Conservation (phyloP, 1,140 invertebrate species). For the Caenorhabditis inopinata region DNA sequence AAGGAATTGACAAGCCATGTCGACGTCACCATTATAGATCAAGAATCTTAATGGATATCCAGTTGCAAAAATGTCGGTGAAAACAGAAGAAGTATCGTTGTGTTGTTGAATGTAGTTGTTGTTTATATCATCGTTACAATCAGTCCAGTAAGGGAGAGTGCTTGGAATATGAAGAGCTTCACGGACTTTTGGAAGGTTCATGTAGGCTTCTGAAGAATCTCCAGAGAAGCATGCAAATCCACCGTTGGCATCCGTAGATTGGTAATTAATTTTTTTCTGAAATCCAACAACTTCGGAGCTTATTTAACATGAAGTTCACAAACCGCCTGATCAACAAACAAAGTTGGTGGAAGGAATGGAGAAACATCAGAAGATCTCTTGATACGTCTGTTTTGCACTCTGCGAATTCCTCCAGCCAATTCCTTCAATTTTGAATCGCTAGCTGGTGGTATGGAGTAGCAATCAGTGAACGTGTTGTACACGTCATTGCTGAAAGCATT, state of each 20-base stretch:
- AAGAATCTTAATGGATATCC: conserved; percentile 54
- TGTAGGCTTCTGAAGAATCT: conserved; percentile 34
- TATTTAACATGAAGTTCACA: not conserved
- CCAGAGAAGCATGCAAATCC: conserved; percentile 48
- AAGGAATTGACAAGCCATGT: conserved; percentile 71
- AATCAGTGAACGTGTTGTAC: conserved; percentile 51
- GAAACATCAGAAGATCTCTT: conserved; percentile 32
- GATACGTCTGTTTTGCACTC: conserved; percentile 21
- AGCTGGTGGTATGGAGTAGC: conserved; percentile 29
- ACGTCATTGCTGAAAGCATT: conserved; percentile 50
- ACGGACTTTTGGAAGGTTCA: conserved; percentile 38
- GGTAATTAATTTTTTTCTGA: conserved; percentile 63
- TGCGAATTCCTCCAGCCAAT: not conserved
- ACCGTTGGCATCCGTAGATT: conserved; percentile 46
- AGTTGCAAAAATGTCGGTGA: conserved; percentile 47
- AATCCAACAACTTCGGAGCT: not conserved
- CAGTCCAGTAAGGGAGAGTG: conserved; percentile 15
- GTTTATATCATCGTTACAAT: conserved; percentile 40
- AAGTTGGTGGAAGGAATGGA: not conserved
- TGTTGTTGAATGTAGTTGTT: conserved; percentile 44
- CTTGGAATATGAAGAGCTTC: conserved; percentile 34
- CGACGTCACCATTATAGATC: conserved; percentile 70
- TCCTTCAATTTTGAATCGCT: not conserved
- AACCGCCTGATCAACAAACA: conserved; percentile 45
- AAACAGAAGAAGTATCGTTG: conserved; percentile 50